A percentile compares a stretch with the other conserved stretches of the same genome.
phyloP scores from a whole-genome alignment of 2,797 vertebrate species.

The Margarornis squamiger region DNA sequence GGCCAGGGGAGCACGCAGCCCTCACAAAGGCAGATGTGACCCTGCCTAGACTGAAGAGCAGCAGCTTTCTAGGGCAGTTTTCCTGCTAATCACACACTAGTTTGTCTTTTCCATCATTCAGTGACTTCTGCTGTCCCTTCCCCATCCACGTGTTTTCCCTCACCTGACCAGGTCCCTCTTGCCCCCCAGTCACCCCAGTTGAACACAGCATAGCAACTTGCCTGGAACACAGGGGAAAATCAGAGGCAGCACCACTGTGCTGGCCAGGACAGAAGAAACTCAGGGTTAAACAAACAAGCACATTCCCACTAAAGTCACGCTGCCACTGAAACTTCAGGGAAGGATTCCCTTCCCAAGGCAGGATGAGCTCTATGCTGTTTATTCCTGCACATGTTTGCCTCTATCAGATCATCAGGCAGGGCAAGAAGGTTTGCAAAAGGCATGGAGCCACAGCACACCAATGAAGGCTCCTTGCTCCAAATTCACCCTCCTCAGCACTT shows the following conservation, averaged over 20 bases:
- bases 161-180: neutral
- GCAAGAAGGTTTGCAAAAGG: neutral
- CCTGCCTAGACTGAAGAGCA: neutral
- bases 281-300: neutral
- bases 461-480: accelerated
- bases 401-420: neutral
- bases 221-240: neutral
- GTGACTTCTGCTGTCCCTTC: neutral
- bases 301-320: accelerated
- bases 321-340: neutral
- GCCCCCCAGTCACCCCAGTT: neutral
- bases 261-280: neutral
- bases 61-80: neutral
- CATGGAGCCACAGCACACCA: neutral
- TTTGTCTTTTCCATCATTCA: neutral
- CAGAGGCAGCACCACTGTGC: neutral
- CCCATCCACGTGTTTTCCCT: accelerated
- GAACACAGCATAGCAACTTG: neutral
- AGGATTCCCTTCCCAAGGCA: neutral
- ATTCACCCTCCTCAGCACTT: neutral
- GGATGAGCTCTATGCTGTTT: accelerated
- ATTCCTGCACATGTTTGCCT: neutral
- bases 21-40: neutral
- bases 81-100: neutral
- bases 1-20: neutral